Evolutionary conservation across 2,888 invertebrate species (phyloP).

Genomic region (Automeris io): DNA sequence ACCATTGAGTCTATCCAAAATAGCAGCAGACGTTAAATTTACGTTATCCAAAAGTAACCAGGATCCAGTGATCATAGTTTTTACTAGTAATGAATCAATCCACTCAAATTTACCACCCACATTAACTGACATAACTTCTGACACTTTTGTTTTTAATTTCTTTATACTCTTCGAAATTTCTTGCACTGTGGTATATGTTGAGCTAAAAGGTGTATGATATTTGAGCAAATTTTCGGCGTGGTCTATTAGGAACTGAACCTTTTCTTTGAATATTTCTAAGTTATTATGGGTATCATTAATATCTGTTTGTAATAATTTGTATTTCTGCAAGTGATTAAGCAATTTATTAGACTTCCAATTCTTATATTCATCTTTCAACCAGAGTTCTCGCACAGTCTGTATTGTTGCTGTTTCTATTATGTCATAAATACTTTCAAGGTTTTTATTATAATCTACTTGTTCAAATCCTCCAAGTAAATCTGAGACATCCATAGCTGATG

Average conservation of each 20-base stretch:
- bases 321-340: slow-evolving; percentile 43
- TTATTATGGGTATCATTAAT: slow-evolving; percentile 28
- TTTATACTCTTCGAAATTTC: slow-evolving; percentile 44
- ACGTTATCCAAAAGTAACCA: slow-evolving; percentile 95
- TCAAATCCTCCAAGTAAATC: slow-evolving; percentile 98
- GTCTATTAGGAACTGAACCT: slow-evolving; percentile 38
- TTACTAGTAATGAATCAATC: slow-evolving; percentile 92
- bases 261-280: slow-evolving; percentile 40
- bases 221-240: slow-evolving; percentile 42
- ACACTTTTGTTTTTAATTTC: slow-evolving; percentile 55
- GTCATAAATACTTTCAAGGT: slow-evolving; percentile 82
- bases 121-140: slow-evolving; percentile 79
- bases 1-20: slow-evolving; percentile 96
- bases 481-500: slow-evolving; percentile 95
- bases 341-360: slow-evolving; percentile 42
- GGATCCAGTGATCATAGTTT: slow-evolving; percentile 87
- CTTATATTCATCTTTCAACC: slow-evolving; percentile 38
- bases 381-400: slow-evolving; percentile 61
- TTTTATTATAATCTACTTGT: slow-evolving; percentile 88
- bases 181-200: slow-evolving; percentile 26
- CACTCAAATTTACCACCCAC: slow-evolving; percentile 95
- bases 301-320: slow-evolving; percentile 36
- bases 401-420: slow-evolving; percentile 75
- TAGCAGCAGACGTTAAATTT: slow-evolving; percentile 96
- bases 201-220: slow-evolving; percentile 21